Evolutionary conservation across 2,797 vertebrate species (phyloP).

Genomic region (Crocodylus rhombifer): DNA sequence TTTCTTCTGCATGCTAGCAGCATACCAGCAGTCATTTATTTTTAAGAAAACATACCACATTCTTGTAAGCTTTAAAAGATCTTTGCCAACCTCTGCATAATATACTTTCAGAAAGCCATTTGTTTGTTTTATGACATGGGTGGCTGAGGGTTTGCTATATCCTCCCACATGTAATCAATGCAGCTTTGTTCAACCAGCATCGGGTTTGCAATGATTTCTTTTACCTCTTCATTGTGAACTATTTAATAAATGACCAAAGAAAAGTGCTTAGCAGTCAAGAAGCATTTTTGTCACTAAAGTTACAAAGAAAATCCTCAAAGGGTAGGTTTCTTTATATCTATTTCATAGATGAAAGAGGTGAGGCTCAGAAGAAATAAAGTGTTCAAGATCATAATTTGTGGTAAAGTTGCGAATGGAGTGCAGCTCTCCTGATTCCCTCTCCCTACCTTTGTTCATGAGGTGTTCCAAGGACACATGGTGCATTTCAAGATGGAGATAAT

Average conservation of each 20-base stretch:
- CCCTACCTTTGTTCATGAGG: background rate
- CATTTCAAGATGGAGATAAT: background rate
- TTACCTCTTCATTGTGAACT: background rate
- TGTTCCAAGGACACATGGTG: background rate
- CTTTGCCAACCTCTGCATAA: background rate
- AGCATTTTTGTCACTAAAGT: background rate
- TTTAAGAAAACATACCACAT: background rate
- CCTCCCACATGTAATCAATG: background rate
- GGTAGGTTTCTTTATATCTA: background rate
- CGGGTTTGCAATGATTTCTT: background rate
- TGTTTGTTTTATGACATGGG: background rate
- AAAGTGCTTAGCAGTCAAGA: background rate
- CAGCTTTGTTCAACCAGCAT: background rate
- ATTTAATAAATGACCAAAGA: background rate
- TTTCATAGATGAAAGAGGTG: background rate
- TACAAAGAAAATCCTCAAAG: background rate
- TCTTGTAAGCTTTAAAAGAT: slow-evolving; percentile 18
- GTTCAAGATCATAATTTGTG: background rate
- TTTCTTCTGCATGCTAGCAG: slow-evolving; percentile 1
- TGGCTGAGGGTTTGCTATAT: background rate
- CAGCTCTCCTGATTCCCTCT: background rate
- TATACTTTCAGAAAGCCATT: background rate
- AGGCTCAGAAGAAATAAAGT: background rate
- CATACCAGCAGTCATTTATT: background rate
- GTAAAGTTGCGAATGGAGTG: background rate